Evolutionary conservation across 1,140 invertebrate species (phyloP).

Genomic region (Campoletis sonorensis): DNA sequence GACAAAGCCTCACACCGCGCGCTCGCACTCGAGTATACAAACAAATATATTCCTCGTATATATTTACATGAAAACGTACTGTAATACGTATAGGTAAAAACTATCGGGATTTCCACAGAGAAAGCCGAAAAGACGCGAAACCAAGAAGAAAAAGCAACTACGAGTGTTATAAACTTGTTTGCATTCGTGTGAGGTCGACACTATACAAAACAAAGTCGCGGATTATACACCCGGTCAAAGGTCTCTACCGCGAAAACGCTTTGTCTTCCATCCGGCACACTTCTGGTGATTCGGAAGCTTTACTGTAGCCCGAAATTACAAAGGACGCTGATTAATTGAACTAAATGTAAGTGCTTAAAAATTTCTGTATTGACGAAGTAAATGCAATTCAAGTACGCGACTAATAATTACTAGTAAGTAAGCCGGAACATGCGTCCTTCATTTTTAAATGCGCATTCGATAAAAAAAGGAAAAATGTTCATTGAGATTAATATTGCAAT

Average conservation of each 20-base stretch:
- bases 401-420: not conserved
- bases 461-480: too few species aligned
- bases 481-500: too few species aligned
- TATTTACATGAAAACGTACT: not conserved
- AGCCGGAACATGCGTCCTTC: not conserved
- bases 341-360: constrained; percentile 50
- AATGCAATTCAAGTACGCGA: not conserved
- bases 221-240: not conserved
- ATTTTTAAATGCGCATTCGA: too few species aligned
- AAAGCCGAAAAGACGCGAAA: not conserved
- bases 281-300: not conserved
- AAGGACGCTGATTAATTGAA: constrained; percentile 59
- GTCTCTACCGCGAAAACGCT: not conserved
- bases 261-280: too few species aligned
- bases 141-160: not conserved
- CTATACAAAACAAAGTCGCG: not conserved
- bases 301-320: constrained; percentile 26
- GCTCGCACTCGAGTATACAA: not conserved
- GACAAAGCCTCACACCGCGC: too few species aligned
- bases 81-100: not conserved
- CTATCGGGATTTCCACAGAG: not conserved
- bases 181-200: not conserved
- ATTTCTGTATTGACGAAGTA: not conserved
- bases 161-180: not conserved
- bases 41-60: not conserved